These are phyloP conservation scores for Trichomycterus rosablanca DNA, from an alignment of 2,113 vertebrate genomes.

Conservation along the genomic window DNA sequence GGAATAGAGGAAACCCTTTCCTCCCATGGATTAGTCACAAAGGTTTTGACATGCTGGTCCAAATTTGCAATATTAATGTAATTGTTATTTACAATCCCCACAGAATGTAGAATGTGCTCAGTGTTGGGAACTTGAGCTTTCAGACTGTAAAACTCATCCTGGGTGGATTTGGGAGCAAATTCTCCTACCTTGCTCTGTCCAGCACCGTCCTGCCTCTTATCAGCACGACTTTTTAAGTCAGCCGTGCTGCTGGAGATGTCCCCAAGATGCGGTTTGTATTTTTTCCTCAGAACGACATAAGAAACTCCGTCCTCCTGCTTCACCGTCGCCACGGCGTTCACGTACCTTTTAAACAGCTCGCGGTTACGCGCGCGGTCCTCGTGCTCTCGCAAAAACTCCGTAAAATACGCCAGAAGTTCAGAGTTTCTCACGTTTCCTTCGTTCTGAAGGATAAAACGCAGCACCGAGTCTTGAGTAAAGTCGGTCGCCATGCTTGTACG, in stretches of 20 bases:
- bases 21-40: background rate
- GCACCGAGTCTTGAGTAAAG: constrained; percentile 79
- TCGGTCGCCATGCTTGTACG: constrained; percentile 73
- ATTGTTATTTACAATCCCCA: constrained; percentile 51
- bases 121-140: constrained; percentile 1
- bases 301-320: constrained; percentile 64
- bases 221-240: background rate
- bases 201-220: constrained; percentile 7
- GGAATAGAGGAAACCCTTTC: background rate
- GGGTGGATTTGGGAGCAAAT: background rate
- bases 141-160: background rate
- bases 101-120: constrained; percentile 44
- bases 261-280: constrained; percentile 65
- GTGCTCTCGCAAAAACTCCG: constrained; percentile 69
- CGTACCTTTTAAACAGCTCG: constrained; percentile 83
- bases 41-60: constrained; percentile 15
- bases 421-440: constrained; percentile 79
- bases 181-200: constrained; percentile 4
- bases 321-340: constrained; percentile 86
- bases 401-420: constrained; percentile 78
- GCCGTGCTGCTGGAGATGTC: constrained; percentile 52
- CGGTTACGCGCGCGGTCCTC: constrained; percentile 69
- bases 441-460: constrained; percentile 73
- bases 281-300: constrained; percentile 74
- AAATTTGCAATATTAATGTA: constrained; percentile 12